Conservation (phyloP, 2,797 vertebrate species). For the Neosalanx taihuensis region DNA sequence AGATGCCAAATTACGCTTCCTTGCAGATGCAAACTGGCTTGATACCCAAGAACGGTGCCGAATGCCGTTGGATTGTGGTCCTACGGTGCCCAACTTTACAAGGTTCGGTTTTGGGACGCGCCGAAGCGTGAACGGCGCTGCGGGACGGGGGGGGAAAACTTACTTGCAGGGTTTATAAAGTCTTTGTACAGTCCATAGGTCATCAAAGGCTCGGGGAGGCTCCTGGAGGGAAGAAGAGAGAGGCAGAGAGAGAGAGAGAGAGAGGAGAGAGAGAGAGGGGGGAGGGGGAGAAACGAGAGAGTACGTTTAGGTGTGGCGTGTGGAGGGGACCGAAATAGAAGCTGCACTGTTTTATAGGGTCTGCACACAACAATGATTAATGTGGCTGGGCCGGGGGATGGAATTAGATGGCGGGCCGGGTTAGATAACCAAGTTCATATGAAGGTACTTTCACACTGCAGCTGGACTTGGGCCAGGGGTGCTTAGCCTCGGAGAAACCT, state of each 20-base stretch:
- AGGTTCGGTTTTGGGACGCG: background rate
- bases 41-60: background rate
- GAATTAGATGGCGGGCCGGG: slow-evolving; percentile 68
- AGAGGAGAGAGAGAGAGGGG: background rate
- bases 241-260: background rate
- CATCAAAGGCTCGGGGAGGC: slow-evolving; percentile 96
- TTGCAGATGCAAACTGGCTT: background rate
- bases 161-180: slow-evolving; percentile 93
- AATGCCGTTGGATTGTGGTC: background rate
- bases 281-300: slow-evolving; percentile 11
- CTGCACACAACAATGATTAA: slow-evolving; percentile 74
- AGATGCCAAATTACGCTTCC: background rate
- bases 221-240: slow-evolving; percentile 73
- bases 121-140: slow-evolving; percentile 7
- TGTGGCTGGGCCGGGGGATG: slow-evolving; percentile 64
- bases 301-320: slow-evolving; percentile 52
- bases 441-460: slow-evolving; percentile 73
- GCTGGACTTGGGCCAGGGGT: slow-evolving; percentile 62
- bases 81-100: background rate
- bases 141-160: slow-evolving; percentile 61
- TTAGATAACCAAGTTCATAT: slow-evolving; percentile 78
- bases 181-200: slow-evolving; percentile 93
- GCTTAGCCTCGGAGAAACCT: slow-evolving; percentile 43
- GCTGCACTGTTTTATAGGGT: slow-evolving; percentile 70
- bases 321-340: slow-evolving; percentile 60